phyloP scores from a whole-genome alignment of 2,888 invertebrate species.

The Tenthredo amoena region DNA sequence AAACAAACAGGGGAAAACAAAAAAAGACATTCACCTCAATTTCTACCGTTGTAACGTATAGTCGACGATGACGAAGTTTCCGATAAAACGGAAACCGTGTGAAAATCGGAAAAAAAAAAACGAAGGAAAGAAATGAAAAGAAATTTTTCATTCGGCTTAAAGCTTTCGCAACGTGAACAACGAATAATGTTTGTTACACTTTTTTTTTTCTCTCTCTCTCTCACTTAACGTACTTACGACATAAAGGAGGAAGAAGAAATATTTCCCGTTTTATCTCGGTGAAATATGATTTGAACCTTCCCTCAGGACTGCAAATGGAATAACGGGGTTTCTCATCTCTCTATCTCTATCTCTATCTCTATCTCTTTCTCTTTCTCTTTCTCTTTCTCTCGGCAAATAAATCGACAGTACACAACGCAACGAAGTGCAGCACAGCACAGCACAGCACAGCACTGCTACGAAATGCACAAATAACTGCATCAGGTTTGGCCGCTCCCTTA shows the following conservation, averaged over 20 bases:
- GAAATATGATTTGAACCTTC: not conserved
- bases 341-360: not conserved
- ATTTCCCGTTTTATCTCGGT: not conserved
- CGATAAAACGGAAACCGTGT: not conserved
- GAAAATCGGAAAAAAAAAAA: not conserved
- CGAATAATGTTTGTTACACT: not conserved
- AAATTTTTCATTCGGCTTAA: not conserved
- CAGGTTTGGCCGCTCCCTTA: not conserved
- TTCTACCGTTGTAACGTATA: not conserved
- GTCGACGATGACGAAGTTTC: not conserved
- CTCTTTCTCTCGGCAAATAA: not conserved
- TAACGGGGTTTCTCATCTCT: not conserved
- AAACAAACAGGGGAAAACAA: not conserved
- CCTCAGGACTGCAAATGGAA: not conserved
- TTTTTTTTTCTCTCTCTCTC: not conserved
- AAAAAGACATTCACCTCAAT: not conserved
- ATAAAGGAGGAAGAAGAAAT: not conserved
- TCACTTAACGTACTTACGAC: not conserved
- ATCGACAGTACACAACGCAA: not conserved
- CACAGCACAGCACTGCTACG: not conserved
- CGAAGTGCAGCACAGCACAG: not conserved
- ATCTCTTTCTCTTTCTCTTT: not conserved
- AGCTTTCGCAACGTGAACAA: not conserved
- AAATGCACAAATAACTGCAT: conserved; percentile 2
- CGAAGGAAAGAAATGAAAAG: not conserved